A percentile compares a stretch with the other conserved stretches of the same genome.
These are phyloP conservation scores for Pristis pectinata DNA, from an alignment of 2,797 vertebrate species.

Conservation along the genomic window DNA sequence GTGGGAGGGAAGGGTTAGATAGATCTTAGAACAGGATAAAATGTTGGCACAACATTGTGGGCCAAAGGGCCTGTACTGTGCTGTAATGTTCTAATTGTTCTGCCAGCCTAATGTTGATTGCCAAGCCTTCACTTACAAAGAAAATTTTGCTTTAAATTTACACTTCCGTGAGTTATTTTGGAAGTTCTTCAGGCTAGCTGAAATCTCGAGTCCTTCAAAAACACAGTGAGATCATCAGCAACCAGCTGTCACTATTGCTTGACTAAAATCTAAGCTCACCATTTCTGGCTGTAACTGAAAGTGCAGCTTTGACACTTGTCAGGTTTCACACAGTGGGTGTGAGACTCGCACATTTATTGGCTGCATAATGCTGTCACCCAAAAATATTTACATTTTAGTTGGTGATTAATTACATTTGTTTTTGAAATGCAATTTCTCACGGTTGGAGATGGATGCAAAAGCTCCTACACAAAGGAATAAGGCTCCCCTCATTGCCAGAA, in stretches of 20 bases:
- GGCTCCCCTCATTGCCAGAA: not conserved
- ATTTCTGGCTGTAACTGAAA: conserved; percentile 4
- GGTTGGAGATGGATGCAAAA: not conserved
- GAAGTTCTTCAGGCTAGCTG: not conserved
- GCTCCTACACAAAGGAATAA: not conserved
- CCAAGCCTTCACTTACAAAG: not conserved
- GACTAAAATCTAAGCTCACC: not conserved
- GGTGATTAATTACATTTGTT: conserved; percentile 21
- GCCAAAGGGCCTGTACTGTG: too few species aligned
- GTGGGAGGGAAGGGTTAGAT: too few species aligned
- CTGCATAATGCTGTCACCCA: not conserved
- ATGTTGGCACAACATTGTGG: too few species aligned
- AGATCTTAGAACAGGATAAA: too few species aligned
- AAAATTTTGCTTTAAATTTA: not conserved
- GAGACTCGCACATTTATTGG: conserved; percentile 10
- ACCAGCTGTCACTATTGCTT: not conserved
- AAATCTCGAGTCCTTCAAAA: not conserved
- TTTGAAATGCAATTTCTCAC: not conserved
- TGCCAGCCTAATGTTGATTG: too few species aligned
- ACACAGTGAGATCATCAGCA: not conserved
- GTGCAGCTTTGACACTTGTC: not conserved
- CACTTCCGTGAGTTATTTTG: not conserved
- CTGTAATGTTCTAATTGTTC: not conserved
- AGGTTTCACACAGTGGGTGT: conserved; percentile 10
- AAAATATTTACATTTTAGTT: conserved; percentile 14